Conservation (phyloP, 2,888 invertebrate species). For the Scaptomyza caliginosa region DNA sequence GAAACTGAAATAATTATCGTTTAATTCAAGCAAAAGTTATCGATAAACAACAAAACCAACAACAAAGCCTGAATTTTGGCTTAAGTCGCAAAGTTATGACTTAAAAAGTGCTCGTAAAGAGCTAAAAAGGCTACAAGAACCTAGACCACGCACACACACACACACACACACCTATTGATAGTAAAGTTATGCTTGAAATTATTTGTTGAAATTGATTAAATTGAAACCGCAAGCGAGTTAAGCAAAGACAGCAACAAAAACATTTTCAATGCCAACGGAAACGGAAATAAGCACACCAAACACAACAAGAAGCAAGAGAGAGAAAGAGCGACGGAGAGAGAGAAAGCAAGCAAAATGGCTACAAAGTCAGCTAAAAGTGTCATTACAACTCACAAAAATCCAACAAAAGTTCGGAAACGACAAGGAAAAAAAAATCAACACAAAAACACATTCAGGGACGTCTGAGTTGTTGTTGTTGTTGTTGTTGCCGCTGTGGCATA, state of each 20-base stretch:
- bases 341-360: conserved; percentile 65
- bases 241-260: conserved; percentile 19
- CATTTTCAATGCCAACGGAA: conserved; percentile 62
- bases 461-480: conserved; percentile 39
- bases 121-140: neutral
- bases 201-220: conserved; percentile 72
- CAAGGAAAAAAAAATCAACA: conserved; percentile 27
- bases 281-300: conserved; percentile 53
- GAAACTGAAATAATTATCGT: too few species aligned
- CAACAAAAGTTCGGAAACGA: conserved; percentile 34
- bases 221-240: conserved; percentile 54
- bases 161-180: conserved; percentile 16
- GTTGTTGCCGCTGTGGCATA: conserved; percentile 47
- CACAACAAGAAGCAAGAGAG: conserved; percentile 5
- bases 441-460: conserved; percentile 72
- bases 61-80: too few species aligned
- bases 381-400: conserved; percentile 74
- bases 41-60: neutral
- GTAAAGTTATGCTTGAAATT: conserved; percentile 54
- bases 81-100: neutral
- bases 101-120: too few species aligned
- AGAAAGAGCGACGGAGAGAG: neutral
- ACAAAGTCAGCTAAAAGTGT: conserved; percentile 81
- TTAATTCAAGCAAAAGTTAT: neutral
- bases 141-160: conserved; percentile 4